phyloP scores from a whole-genome alignment of 1,140 invertebrate genomes.

The Drosophila punjabiensis region DNA sequence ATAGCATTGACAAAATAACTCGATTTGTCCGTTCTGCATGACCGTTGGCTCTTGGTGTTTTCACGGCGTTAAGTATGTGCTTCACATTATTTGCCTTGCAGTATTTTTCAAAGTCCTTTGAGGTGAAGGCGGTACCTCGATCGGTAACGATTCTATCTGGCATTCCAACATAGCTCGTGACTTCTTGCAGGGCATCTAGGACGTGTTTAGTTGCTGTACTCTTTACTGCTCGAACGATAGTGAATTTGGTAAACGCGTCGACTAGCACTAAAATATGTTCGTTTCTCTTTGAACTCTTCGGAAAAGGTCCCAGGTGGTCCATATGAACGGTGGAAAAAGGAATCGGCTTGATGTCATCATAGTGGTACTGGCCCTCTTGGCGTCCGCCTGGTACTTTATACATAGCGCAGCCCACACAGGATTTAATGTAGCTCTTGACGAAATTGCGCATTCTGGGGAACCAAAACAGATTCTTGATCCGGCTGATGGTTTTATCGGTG shows the following conservation, averaged over 20 bases:
- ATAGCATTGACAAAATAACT: slow-evolving; percentile 12
- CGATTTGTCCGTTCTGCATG: not conserved
- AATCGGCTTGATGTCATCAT: not conserved
- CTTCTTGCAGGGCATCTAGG: too few species aligned
- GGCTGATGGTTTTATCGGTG: too few species aligned
- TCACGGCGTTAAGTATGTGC: slow-evolving; percentile 6
- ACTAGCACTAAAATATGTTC: not conserved
- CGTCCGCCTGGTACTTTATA: not conserved
- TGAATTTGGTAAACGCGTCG: not conserved
- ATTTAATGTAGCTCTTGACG: not conserved
- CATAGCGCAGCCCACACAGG: not conserved
- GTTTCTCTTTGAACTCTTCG: not conserved
- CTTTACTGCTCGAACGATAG: too few species aligned
- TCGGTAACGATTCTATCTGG: too few species aligned
- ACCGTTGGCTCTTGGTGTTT: not conserved
- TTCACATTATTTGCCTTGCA: not conserved
- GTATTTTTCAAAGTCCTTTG: not conserved
- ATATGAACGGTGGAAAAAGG: not conserved
- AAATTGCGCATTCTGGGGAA: too few species aligned
- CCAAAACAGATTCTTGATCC: not conserved
- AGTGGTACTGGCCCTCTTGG: not conserved
- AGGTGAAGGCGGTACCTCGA: too few species aligned
- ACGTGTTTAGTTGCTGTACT: too few species aligned
- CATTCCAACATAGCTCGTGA: too few species aligned
- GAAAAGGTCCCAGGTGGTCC: not conserved